A percentile compares a stretch with the other conserved stretches of the same genome.
phyloP scores from a whole-genome alignment of 2,797 vertebrate genomes.

The Lithobates sylvaticus region DNA sequence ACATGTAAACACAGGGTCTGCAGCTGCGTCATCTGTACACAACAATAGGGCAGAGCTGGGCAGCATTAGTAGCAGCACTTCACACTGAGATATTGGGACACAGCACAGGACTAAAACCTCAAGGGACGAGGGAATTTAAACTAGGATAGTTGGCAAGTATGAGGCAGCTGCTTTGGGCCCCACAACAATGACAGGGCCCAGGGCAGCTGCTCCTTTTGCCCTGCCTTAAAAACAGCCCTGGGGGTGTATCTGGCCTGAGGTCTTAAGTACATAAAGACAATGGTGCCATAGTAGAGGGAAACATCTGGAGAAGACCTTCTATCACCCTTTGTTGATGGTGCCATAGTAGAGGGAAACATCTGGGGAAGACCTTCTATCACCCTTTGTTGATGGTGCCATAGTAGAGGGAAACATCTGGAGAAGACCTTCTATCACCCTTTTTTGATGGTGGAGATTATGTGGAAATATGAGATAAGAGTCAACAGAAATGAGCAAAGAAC shows the following conservation, averaged over 20 bases:
- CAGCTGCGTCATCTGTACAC: too few species aligned
- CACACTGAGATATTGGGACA: too few species aligned
- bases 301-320: constrained; percentile 50
- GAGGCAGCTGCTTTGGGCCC: too few species aligned
- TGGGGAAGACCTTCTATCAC: constrained; percentile 42
- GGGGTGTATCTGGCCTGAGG: constrained; percentile 8
- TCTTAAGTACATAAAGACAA: constrained; percentile 31
- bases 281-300: constrained; percentile 38
- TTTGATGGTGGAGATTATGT: constrained; percentile 35
- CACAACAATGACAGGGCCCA: too few species aligned
- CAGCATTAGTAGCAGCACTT: too few species aligned
- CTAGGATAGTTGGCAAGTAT: too few species aligned
- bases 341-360: constrained; percentile 44
- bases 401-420: constrained; percentile 47
- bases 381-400: constrained; percentile 36
- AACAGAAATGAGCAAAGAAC: constrained; percentile 19
- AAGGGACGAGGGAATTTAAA: too few species aligned
- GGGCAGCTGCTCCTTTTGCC: too few species aligned
- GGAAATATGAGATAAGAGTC: constrained; percentile 34
- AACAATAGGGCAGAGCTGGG: too few species aligned
- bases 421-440: constrained; percentile 39
- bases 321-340: constrained; percentile 24
- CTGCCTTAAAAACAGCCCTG: too few species aligned
- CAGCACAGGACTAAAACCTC: too few species aligned
- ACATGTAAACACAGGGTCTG: too few species aligned